phyloP scores from a whole-genome alignment of 1,140 invertebrate species.

The Bombus waltoni region DNA sequence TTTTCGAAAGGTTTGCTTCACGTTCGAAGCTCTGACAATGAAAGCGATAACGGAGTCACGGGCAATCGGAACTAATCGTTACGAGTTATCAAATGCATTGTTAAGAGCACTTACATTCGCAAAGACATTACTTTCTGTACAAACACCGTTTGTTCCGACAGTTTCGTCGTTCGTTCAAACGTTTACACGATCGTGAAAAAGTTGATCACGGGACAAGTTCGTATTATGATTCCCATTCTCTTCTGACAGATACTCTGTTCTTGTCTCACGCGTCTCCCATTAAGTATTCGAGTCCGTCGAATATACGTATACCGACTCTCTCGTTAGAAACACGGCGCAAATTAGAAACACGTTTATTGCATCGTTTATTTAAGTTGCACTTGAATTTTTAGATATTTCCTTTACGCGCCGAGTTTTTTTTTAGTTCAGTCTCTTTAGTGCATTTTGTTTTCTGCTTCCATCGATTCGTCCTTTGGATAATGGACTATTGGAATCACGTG shows the following conservation, averaged over 20 bases:
- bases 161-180: not conserved
- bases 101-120: slow-evolving; percentile 64
- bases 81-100: slow-evolving; percentile 50
- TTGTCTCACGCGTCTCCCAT: not conserved
- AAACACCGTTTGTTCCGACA: slow-evolving; percentile 1
- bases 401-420: slow-evolving; percentile 16
- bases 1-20: not conserved
- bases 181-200: slow-evolving; percentile 32
- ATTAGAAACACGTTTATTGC: slow-evolving; percentile 43
- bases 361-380: slow-evolving; percentile 54
- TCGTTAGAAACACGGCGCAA: slow-evolving; percentile 15
- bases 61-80: slow-evolving; percentile 25
- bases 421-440: slow-evolving; percentile 59
- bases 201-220: not conserved
- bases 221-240: not conserved
- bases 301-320: not conserved
- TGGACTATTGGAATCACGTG: not conserved
- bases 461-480: slow-evolving; percentile 5
- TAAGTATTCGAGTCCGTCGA: not conserved
- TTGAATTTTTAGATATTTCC: slow-evolving; percentile 20
- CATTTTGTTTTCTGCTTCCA: slow-evolving; percentile 26
- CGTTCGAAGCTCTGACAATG: not conserved
- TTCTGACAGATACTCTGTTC: not conserved
- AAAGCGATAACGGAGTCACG: slow-evolving; percentile 20
- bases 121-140: slow-evolving; percentile 35